Evolutionary conservation across 2,888 invertebrate species (phyloP), one percentile per base, ranked within the genome.

Genomic region (Thalpophila matura): DNA sequence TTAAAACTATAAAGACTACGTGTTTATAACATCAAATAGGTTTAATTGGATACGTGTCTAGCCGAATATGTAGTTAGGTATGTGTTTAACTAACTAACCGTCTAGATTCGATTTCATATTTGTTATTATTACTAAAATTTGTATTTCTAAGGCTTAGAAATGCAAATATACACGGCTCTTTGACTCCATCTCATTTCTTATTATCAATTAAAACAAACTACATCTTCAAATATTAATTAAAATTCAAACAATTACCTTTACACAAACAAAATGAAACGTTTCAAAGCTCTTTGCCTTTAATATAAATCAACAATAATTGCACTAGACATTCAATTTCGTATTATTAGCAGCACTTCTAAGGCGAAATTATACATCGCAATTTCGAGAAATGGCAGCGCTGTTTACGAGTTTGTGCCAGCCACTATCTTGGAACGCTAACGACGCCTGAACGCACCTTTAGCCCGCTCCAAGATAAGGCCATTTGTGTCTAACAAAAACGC

Each of bases 261-360:
- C n/a, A 35, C n/a, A 26, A 38, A 35, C n/a, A n/a, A 42, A 60
- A 40, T 46, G 6, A 37, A 47, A 61, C 26, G 51, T 7, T 33
- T 22, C 6, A 12, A 12, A 20, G n/a, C 45, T 4, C 5, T 43
- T 18, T 4, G n/a, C n/a, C 27, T 1, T 35, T 16, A 20, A 59
- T 47, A 45, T 29, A 65, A 68, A 68, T 65, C 46, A 42, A 46
- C 46, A 50, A 69, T 69, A 42, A 38, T 49, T 18, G n/a, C 10
- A 6, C 9, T 4, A 69, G 22, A 62, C 22, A n/a, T 38, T 43
- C 43, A 53, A 54, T 70, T 62, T 38, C 1, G 9, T 47, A 43
- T 43, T 62, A 70, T 49, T 62, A 70, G 18, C 42, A 53, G 6
- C 3, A 27, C 31, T 63, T 45, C 16, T 24, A 7, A 45, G 43